Evolutionary conservation across 1,140 invertebrate species (phyloP).

Genomic region (Rhizoglyphus robini): DNA sequence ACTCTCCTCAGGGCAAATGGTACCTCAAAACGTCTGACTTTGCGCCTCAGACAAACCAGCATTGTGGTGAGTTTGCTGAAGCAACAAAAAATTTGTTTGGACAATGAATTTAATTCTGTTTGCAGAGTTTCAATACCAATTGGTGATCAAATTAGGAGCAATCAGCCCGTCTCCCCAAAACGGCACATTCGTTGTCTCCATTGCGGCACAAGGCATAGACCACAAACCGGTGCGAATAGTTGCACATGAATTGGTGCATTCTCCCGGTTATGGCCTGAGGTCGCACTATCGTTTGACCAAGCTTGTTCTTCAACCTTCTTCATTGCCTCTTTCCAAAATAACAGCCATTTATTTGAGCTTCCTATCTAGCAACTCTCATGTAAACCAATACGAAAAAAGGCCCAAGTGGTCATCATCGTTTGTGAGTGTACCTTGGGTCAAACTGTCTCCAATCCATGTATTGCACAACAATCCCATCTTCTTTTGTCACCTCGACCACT

Average conservation of each 20-base stretch:
- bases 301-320: neutral
- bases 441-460: constrained; percentile 7
- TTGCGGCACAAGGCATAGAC: neutral
- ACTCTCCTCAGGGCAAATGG: constrained; percentile 12
- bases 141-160: neutral
- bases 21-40: constrained; percentile 15
- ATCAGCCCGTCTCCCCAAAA: neutral
- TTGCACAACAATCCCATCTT: neutral
- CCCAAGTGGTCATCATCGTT: neutral
- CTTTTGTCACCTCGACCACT: neutral
- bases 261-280: neutral
- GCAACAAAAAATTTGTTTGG: neutral
- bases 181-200: neutral
- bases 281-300: neutral
- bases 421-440: neutral
- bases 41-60: neutral
- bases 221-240: neutral
- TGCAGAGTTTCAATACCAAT: constrained; percentile 9
- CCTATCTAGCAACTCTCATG: neutral
- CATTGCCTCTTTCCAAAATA: neutral
- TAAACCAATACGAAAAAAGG: neutral
- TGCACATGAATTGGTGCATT: neutral
- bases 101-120: neutral
- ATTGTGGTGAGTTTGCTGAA: constrained; percentile 17
- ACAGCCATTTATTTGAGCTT: neutral